Conservation (phyloP, 2,113 vertebrate genomes). For the Neotragus pygmaeus region DNA sequence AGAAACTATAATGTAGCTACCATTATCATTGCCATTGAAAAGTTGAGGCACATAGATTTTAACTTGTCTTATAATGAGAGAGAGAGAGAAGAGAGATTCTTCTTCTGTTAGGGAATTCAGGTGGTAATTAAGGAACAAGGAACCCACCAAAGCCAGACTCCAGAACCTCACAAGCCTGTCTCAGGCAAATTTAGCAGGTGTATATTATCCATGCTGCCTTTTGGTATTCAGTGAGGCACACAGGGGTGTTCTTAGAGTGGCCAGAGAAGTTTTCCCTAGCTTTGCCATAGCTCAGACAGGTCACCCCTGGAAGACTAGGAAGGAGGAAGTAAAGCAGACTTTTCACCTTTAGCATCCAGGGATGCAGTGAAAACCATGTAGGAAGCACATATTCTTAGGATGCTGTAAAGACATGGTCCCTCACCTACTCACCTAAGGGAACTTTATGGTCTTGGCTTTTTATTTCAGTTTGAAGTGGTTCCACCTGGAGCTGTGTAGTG, state of each 20-base stretch:
- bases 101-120: not conserved
- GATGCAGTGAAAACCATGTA: not conserved
- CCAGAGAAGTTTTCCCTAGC: not conserved
- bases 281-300: not conserved
- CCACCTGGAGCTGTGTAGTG: not conserved
- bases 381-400: not conserved
- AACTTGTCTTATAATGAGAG: not conserved
- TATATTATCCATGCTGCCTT: not conserved
- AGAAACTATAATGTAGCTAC: not conserved
- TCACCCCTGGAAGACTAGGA: not conserved
- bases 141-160: not conserved
- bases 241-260: not conserved
- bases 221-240: not conserved
- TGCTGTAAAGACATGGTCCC: not conserved
- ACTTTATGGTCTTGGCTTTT: not conserved
- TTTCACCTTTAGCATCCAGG: not conserved
- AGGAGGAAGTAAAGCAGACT: not conserved
- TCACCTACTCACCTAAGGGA: not conserved
- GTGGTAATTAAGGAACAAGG: not conserved
- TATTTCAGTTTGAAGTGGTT: not conserved
- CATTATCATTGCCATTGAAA: not conserved
- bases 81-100: not conserved
- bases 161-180: not conserved
- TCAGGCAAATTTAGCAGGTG: not conserved
- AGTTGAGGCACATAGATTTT: not conserved